These are phyloP conservation scores for Gallinago paraguaiae DNA, from an alignment of 2,113 vertebrate genomes.

Conservation along the genomic window DNA sequence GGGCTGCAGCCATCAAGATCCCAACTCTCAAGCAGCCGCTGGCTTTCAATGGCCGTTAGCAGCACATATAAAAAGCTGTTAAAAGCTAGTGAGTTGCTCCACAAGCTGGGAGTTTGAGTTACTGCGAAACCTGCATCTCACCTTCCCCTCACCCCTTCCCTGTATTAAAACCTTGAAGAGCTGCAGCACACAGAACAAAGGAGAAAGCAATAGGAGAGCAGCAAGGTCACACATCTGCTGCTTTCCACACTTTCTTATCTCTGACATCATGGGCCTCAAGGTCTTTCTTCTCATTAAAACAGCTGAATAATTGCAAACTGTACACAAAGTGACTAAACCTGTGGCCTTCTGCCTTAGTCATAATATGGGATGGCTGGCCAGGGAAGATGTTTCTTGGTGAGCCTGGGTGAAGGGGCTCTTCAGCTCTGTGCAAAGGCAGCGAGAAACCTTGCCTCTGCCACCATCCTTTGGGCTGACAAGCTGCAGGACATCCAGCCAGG, in stretches of 20 bases:
- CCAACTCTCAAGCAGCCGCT: not conserved
- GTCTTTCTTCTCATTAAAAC: constrained; percentile 82
- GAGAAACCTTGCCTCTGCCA: not conserved
- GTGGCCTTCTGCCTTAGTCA: constrained; percentile 89
- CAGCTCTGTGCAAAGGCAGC: rapidly evolving
- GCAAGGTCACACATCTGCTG: constrained; percentile 76
- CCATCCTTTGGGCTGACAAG: not conserved
- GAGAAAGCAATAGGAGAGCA: constrained; percentile 61
- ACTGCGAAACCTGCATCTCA: not conserved
- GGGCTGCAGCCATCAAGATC: not conserved
- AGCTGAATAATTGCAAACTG: constrained; percentile 83
- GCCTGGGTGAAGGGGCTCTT: not conserved
- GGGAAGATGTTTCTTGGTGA: not conserved
- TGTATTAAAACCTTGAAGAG: constrained; percentile 70
- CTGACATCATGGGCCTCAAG: constrained; percentile 79
- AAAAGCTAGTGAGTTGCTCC: not conserved
- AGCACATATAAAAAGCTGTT: not conserved
- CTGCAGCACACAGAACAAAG: constrained; percentile 46
- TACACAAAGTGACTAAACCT: constrained; percentile 78
- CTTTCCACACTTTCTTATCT: constrained; percentile 80
- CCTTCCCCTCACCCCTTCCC: constrained; percentile 37
- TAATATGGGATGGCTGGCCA: constrained; percentile 76
- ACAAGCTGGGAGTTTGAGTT: not conserved
- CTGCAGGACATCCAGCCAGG: not conserved
- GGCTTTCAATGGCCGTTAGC: not conserved